Conservation (phyloP, 1,140 invertebrate genomes). For the Uloborus diversus region DNA sequence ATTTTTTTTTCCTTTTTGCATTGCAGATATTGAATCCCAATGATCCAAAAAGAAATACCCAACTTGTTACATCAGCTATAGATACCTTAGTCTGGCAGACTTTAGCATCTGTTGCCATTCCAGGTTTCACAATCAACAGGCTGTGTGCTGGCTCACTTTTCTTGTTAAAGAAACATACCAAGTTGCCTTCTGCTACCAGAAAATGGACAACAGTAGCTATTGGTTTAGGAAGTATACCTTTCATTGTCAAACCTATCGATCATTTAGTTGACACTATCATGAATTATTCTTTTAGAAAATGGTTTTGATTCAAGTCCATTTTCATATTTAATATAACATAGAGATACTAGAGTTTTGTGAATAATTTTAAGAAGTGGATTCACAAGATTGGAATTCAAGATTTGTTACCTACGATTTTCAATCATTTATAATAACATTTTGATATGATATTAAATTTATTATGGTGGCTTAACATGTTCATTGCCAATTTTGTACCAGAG, state of each 20-base stretch:
- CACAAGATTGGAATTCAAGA: too few species aligned
- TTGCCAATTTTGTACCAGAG: too few species aligned
- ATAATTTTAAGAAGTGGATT: too few species aligned
- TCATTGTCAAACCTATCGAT: constrained; percentile 94
- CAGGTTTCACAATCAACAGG: constrained; percentile 92
- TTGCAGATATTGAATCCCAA: constrained; percentile 52
- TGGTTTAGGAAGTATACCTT: constrained; percentile 85
- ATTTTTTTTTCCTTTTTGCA: too few species aligned
- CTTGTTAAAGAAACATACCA: constrained; percentile 68
- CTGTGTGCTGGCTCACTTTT: constrained; percentile 75
- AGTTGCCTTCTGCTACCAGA: constrained; percentile 67
- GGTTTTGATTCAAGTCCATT: constrained; percentile 51
- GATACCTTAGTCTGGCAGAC: constrained; percentile 94
- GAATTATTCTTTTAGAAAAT: constrained; percentile 73
- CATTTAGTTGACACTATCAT: constrained; percentile 78
- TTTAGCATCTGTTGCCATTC: constrained; percentile 89
- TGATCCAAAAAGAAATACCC: constrained; percentile 57
- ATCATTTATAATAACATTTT: too few species aligned
- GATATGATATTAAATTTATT: too few species aligned
- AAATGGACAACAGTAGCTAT: constrained; percentile 79
- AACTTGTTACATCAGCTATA: constrained; percentile 69
- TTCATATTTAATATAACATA: neutral
- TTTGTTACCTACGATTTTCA: too few species aligned
- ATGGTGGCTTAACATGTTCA: too few species aligned
- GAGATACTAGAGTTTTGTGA: too few species aligned